Base-by-base conservation (phyloP, 2,888 invertebrate species). In the Phyllotreta cruciferae region DNA sequence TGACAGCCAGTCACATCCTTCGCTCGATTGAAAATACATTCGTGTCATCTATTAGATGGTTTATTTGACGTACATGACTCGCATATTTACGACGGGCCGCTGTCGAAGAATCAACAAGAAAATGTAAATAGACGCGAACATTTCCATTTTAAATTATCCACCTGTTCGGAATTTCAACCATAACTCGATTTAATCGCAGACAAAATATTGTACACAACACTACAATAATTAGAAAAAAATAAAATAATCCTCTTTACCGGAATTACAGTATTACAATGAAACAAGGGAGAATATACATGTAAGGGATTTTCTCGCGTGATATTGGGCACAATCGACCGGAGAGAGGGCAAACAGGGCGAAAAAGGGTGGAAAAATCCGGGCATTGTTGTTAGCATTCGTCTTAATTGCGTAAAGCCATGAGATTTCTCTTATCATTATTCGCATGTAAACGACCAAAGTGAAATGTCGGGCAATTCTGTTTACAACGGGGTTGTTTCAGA, bases 401-500 rank as follows among this genome's bases (percentile, higher is more conserved):
- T 74, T 75, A 76, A 75, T 75, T 76, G 75, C 72, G 71, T 73
- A 68, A 71, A 72, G 70, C 71, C 74, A 73, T 70, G 73, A 73
- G 72, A 74, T 74, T 77, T 76, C 74, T 74, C 74, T 77, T 75
- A 76, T 75, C 74, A 74, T 77, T 74, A 75, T 75, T 75, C 74
- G 71, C 72, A 70, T 75, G 76, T 75, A 73, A 77, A 75, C 73
- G 68, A 70, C 71, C 63, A 67, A 73, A 72, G 68, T 71, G 66
- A 60, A 70, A 74, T 75, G 74, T 74, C 71, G 72, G 73, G 73
- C 75, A 73, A 72, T 74, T 69, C 66, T 55, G 69, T 60, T 52
- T 52, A 60, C 60, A 60, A 60, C 52, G 44, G 13, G 45, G 34
- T 52, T n/a, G n/a, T 39, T 60, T 52, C 53, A 60, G 60, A 60